Evolutionary conservation across 2,888 invertebrate species (phyloP), one percentile per base, ranked within the genome.

Genomic region (Penaeus monodon): DNA sequence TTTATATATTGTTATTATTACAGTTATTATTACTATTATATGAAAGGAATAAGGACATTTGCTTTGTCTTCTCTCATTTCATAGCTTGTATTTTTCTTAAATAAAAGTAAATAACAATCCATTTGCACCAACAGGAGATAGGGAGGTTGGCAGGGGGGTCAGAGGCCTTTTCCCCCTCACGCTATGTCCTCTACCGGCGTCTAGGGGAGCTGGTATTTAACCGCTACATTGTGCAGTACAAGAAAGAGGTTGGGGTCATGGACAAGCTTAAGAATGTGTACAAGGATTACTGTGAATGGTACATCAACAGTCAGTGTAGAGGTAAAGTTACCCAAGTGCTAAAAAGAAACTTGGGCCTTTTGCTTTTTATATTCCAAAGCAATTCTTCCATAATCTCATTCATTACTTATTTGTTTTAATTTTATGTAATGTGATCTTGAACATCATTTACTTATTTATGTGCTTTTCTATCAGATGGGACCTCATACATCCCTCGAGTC

Each of bases 181-280:
- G 78, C 17, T 66, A 77, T 49, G 66, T 29, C 7, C 78, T 90
- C 10, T 87, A 84, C 79, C 49, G 85, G 20, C 65, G 78, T 20
- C 73, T 90, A 8, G 86, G 87, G 20, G 74, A 85, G n/a, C 22
- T 81, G 17, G 88, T 84, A 10, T 89, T 68, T 76, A 82, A 29
- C 27, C 70, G 81, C 7, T 89, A 84, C 57, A 22, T 70, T 8
- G 49, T 89, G 27, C 49, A 84, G 64, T 87, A 88, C 66, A 88
- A 85, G 80, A 70, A 79, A 33, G 73, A 82, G 17, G 79, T 65
- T 17, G 89, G 89, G 1, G 64, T 85, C 14, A 63, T 89, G n/a
- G 83, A 88, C 70, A 86, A 84, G 63, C 68, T 85, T 20, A 80
- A 83, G 65, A 57, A 24, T 8, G 80, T 88, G n/a, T 89, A 89